These are phyloP conservation scores for Euphonia xanthogaster DNA, from an alignment of 2,797 vertebrate genomes.

Conservation along the genomic window DNA sequence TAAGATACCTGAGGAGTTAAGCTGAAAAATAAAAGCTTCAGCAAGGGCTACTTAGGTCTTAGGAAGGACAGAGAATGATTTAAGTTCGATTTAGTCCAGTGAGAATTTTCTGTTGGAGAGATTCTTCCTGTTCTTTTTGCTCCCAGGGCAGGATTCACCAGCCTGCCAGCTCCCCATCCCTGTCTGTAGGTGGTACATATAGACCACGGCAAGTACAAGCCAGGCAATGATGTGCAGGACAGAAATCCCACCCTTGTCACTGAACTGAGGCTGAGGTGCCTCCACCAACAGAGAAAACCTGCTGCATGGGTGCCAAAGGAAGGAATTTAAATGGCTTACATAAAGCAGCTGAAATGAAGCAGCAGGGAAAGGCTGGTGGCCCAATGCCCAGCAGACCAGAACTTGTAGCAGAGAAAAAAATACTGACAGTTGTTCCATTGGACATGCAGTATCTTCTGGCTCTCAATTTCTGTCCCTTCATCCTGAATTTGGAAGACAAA, in stretches of 20 bases:
- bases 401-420: neutral
- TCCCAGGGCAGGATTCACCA: neutral
- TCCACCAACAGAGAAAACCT: neutral
- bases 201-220: neutral
- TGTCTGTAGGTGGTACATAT: neutral
- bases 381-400: neutral
- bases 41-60: neutral
- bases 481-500: neutral
- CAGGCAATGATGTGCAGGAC: neutral
- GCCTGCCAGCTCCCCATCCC: neutral
- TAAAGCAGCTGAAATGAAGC: neutral
- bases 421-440: neutral
- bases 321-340: neutral
- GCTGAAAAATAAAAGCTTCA: neutral
- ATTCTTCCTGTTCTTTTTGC: neutral
- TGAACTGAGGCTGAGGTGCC: neutral
- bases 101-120: neutral
- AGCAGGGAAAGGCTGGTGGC: neutral
- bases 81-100: neutral
- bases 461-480: neutral
- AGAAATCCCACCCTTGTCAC: neutral
- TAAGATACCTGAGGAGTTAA: neutral
- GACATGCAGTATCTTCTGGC: accelerated
- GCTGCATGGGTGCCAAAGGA: neutral
- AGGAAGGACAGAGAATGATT: neutral